A percentile compares a stretch with the other conserved stretches of the same genome.
Evolutionary conservation across 2,888 invertebrate genomes (phyloP).

Genomic region (Cataglyphis rosenhaueri): DNA sequence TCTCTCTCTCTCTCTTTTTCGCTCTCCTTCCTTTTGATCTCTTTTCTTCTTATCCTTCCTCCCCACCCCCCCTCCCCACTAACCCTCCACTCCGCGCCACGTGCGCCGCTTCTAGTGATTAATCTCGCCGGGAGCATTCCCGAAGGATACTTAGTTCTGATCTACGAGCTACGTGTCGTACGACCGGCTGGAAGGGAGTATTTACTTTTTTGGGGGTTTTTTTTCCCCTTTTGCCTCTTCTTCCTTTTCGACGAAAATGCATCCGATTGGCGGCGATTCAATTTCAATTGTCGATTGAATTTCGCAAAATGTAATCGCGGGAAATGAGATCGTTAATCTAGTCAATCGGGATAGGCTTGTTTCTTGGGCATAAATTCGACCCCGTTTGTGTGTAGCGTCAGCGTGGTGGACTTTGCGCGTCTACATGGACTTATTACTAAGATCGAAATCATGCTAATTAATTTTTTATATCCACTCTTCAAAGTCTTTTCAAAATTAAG

Average conservation of each 20-base stretch:
- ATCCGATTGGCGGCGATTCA: neutral
- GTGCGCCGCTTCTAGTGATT: constrained; percentile 75
- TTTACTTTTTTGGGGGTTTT: constrained; percentile 10
- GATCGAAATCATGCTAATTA: constrained; percentile 35
- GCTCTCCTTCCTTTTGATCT: constrained; percentile 49
- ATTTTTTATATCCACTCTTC: neutral
- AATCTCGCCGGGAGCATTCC: constrained; percentile 79
- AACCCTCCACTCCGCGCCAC: constrained; percentile 42
- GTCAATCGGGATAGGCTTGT: constrained; percentile 12
- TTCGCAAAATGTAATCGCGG: constrained; percentile 7
- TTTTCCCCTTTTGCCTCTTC: neutral
- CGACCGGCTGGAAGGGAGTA: constrained; percentile 26
- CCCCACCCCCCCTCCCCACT: constrained; percentile 37
- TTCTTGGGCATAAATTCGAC: constrained; percentile 12
- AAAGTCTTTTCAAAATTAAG: neutral
- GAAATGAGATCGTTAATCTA: neutral
- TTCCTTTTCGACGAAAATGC: neutral
- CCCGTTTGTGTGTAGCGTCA: neutral
- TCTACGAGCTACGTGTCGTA: constrained; percentile 75
- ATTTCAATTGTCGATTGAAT: constrained; percentile 10
- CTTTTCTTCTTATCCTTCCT: constrained; percentile 48
- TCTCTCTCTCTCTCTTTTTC: neutral
- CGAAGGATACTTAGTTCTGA: constrained; percentile 81
- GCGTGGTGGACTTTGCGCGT: constrained; percentile 39
- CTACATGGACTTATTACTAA: constrained; percentile 1